Evolutionary conservation across 2,113 vertebrate genomes (phyloP).

Genomic region (Circaetus cinerascens): DNA sequence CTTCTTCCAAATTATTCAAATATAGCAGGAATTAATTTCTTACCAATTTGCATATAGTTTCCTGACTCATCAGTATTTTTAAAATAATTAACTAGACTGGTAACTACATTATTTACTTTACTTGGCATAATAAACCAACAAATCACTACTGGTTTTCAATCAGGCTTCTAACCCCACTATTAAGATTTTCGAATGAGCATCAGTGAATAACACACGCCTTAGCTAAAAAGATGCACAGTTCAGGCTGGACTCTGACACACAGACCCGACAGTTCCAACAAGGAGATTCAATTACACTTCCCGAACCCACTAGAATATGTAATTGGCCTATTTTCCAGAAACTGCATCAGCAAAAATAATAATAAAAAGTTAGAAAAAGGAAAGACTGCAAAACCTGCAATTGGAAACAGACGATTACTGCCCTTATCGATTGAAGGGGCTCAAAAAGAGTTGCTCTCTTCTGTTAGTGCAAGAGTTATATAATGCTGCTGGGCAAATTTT

Average conservation of each 20-base stretch:
- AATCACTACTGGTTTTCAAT: slow-evolving; percentile 31
- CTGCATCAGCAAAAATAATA: neutral
- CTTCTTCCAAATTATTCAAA: neutral
- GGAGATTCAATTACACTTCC: neutral
- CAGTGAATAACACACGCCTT: neutral
- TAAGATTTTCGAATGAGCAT: neutral
- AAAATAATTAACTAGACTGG: slow-evolving; percentile 53
- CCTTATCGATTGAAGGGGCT: neutral
- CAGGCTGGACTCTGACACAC: neutral
- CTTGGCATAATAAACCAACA: slow-evolving; percentile 29
- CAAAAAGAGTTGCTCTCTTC: neutral
- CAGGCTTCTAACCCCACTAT: neutral
- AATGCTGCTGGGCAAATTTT: neutral
- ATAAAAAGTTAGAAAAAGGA: neutral
- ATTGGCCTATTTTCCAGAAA: slow-evolving; percentile 7
- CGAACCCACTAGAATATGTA: neutral
- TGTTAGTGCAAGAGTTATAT: neutral
- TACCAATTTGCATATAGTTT: slow-evolving; percentile 9
- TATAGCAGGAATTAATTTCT: neutral
- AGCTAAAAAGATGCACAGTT: neutral
- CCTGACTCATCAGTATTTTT: slow-evolving; percentile 13
- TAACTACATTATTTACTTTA: slow-evolving; percentile 41
- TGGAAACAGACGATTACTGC: neutral
- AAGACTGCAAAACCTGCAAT: neutral
- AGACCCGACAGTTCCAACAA: neutral